Percentiles rank a stretch among this genome's conserved stretches.
phyloP scores from a whole-genome alignment of 1,140 invertebrate genomes.

The Drosophila tani region DNA sequence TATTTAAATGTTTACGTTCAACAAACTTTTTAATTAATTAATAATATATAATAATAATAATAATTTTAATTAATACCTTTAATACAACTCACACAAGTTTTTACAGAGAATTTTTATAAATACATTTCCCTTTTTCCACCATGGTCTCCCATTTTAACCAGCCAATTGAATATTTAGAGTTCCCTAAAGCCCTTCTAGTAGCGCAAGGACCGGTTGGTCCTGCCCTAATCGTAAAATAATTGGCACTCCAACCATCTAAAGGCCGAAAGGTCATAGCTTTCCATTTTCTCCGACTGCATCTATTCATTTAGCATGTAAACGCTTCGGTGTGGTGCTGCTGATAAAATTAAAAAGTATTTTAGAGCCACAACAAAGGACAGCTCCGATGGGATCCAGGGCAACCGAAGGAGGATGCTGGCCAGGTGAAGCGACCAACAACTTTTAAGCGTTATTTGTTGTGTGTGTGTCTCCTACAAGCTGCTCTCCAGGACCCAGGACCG shows the following conservation, averaged over 20 bases:
- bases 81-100: no score
- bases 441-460: constrained; percentile 62
- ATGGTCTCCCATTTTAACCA: neutral
- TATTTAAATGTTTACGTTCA: no score
- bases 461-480: constrained; percentile 13
- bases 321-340: constrained; percentile 63
- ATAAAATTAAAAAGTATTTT: constrained; percentile 83
- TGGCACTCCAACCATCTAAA: neutral
- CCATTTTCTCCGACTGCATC: constrained; percentile 51
- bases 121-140: neutral
- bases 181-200: neutral
- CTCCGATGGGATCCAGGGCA: constrained; percentile 19
- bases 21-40: no score
- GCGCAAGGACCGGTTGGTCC: neutral
- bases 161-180: neutral
- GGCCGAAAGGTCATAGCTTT: neutral
- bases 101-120: no score
- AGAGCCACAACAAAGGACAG: constrained; percentile 54
- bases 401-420: constrained; percentile 27
- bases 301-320: constrained; percentile 71
- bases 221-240: constrained; percentile 15
- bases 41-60: no score
- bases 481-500: neutral
- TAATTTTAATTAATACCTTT: no score
- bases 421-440: constrained; percentile 48